Conservation (phyloP, 1,140 invertebrate genomes). For the Rhopalosiphum maidis region DNA sequence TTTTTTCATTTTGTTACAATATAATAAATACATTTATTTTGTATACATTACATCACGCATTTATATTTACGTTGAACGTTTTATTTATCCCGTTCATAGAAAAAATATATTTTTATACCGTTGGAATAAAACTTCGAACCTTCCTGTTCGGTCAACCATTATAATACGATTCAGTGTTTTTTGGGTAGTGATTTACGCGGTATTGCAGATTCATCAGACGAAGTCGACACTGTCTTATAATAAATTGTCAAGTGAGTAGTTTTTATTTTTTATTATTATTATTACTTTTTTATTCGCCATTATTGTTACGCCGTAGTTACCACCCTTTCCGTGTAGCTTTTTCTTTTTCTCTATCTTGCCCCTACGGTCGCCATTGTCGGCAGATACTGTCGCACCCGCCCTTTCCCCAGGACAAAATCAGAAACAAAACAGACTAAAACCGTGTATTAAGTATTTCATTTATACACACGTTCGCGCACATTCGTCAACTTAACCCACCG, state of each 20-base stretch:
- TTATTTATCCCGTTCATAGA: background rate
- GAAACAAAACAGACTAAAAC: background rate
- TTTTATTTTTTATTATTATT: background rate
- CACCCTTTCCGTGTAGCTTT: background rate
- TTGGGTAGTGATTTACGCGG: background rate
- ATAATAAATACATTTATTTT: background rate
- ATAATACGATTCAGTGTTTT: conserved; percentile 1
- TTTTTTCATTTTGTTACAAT: background rate
- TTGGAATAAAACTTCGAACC: background rate
- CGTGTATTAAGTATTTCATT: background rate
- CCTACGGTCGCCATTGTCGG: background rate
- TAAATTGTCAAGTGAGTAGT: conserved; percentile 18
- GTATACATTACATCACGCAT: background rate
- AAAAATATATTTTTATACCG: conserved; percentile 2
- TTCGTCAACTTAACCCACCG: background rate
- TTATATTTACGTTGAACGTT: background rate
- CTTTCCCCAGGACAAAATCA: background rate
- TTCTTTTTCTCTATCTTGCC: background rate
- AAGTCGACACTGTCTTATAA: background rate
- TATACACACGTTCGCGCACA: no score
- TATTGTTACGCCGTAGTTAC: background rate
- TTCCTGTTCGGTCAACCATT: background rate
- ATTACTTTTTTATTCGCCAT: background rate
- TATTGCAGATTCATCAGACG: background rate
- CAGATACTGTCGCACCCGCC: background rate